Evolutionary conservation across 2,797 vertebrate species (phyloP), one percentile per base, ranked within the genome.

Genomic region (Setipinna tenuifilis): DNA sequence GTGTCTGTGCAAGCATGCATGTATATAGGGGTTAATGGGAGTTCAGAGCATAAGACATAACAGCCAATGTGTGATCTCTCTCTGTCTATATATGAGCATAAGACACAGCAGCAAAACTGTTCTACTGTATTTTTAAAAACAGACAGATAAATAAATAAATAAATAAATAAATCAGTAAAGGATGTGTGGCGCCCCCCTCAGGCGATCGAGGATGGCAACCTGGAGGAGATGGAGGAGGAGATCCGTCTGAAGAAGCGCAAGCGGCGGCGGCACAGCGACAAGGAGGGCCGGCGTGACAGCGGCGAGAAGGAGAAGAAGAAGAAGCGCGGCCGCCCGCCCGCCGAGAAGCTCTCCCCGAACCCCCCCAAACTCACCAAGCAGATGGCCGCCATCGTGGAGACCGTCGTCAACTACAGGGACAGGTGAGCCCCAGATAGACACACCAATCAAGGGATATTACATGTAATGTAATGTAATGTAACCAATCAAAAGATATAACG

Each of bases 201-300:
- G 98, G 98, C 98, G 84, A 96, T 99, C 3, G 98, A 99, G 94
- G 98, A 99, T 90, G 98, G 98, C 82, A 99, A 99, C 94, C 94
- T 99, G 93, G 98, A 99, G 88, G 98, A 99, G 94, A 98, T 99
- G 96, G 98, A 99, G 93, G 98, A 99, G 92, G 98, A 99, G 90
- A 97, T 99, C 59, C 96, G 98, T 48, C 96, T 98, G 89, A 99
- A 99, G 90, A 99, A 99, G 90, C 95, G 98, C 48, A 99, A 99
- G 92, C 97, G 98, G 61, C 95, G 97, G 94, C 96, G 98, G 93
- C 96, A 98, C 0, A 94, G 96, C 50, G 98, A 98, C 91, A 99
- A 98, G 89, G 97, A 98, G 82, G 94, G 95, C 0, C 93, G 95
- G 31, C 96, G 98, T 80, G 98, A 99, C 17, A 97, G 98, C 0